Percentiles rank a stretch among this genome's conserved stretches.
Conservation (phyloP, 1,140 invertebrate genomes). For the Aphelinus atriplicis region DNA sequence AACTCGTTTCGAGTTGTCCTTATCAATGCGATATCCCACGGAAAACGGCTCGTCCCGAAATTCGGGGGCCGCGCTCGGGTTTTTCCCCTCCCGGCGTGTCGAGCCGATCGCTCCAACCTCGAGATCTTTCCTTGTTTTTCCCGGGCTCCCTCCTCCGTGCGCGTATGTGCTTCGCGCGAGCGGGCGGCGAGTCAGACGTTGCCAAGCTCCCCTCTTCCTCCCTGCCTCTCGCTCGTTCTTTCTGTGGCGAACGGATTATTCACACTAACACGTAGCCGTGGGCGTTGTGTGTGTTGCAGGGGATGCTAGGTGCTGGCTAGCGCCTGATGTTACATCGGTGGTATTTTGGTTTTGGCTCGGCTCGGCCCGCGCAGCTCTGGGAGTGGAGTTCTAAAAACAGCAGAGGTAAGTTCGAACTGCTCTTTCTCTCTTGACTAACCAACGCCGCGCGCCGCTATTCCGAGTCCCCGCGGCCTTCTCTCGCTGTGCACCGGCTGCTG, state of each 20-base stretch:
- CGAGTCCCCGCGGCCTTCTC: too few relatives aligned
- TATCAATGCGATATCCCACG: too few relatives aligned
- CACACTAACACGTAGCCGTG: background rate
- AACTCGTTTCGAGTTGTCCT: too few relatives aligned
- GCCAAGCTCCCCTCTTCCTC: background rate
- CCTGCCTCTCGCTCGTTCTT: background rate
- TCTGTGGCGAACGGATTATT: background rate
- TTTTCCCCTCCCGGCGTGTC: too few relatives aligned
- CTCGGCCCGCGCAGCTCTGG: conserved; percentile 62
- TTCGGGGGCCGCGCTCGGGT: too few relatives aligned
- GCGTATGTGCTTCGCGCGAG: too few relatives aligned
- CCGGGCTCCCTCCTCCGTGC: background rate
- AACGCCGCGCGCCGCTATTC: background rate
- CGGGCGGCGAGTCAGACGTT: too few relatives aligned
- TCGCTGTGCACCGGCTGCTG: background rate
- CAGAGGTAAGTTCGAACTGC: conserved; percentile 62
- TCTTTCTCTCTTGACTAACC: conserved; percentile 39
- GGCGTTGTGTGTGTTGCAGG: conserved; percentile 8
- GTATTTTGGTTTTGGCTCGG: conserved; percentile 67
- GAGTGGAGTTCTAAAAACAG: conserved; percentile 68
- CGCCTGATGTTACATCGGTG: conserved; percentile 41
- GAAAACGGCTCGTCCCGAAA: too few relatives aligned
- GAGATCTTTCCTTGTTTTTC: background rate
- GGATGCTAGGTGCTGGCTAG: conserved; percentile 35
- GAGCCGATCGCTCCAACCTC: too few relatives aligned